Percentiles rank a stretch among this genome's conserved stretches.
These are phyloP conservation scores for Ictidomys tridecemlineatus DNA, from an alignment of 2,113 vertebrate species.

Conservation along the genomic window DNA sequence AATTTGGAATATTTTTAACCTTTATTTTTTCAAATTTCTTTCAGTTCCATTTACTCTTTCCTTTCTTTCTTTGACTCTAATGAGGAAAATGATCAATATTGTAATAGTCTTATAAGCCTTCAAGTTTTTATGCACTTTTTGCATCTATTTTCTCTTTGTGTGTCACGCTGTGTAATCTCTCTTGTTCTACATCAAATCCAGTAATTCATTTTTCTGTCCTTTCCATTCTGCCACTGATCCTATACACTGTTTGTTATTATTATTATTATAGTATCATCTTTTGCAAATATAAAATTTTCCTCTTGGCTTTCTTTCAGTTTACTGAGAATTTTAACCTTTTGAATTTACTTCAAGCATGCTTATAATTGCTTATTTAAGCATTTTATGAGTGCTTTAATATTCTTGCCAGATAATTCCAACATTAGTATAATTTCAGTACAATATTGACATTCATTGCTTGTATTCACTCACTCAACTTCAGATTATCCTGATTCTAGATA, in stretches of 20 bases:
- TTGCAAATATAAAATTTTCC: background rate
- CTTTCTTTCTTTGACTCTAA: background rate
- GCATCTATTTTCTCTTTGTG: background rate
- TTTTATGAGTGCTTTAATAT: background rate
- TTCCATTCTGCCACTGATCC: background rate
- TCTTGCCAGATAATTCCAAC: background rate
- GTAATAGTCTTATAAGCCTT: background rate
- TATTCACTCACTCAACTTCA: background rate
- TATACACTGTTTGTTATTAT: background rate
- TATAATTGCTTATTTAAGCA: background rate
- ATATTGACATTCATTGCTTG: background rate
- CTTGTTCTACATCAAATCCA: background rate
- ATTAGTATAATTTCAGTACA: background rate
- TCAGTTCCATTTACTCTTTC: background rate
- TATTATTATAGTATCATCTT: background rate
- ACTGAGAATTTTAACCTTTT: background rate
- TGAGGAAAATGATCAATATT: background rate
- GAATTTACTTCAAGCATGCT: background rate
- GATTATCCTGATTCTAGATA: background rate
- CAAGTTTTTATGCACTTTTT: background rate
- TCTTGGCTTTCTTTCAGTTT: background rate
- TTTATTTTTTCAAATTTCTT: background rate
- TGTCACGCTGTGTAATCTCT: background rate
- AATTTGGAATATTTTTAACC: background rate
- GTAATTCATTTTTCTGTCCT: background rate